Base-by-base conservation (phyloP, 1,140 invertebrate species). In the Solen grandis region DNA sequence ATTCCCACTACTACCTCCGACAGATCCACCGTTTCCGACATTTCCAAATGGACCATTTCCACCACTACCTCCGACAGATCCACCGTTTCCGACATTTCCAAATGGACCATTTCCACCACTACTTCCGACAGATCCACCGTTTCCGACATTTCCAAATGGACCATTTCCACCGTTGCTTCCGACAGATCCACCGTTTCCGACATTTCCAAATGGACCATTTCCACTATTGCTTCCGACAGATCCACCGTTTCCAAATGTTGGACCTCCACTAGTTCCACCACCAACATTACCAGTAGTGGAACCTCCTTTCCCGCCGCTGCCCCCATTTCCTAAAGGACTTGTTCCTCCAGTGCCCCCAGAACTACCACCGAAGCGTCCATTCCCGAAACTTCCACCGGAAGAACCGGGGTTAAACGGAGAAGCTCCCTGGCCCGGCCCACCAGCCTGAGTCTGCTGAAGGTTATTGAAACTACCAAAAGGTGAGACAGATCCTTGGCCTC, bases 391-490 rank as follows among this genome's bases (percentile, higher is more conserved):
- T 4, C 27, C 27, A 22, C 52, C 52, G 52, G n/a, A 54, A 1
- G 52, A 25, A 8, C 27, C 27, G n/a, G 52, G 41, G 65, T 27
- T 19, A 1, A 27, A 46, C 36, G 31, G 14, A 14, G 41, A 46
- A 46, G 27, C 36, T 68, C 27, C 65, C 36, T 10, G 31, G 36
- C 65, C 22, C 36, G 31, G 65, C 41, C 14, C 33, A 57, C 54
- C 52, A 41, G 50, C 59, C 14, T 57, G 52, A 19, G 69, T 72
- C 46, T 68, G 65, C 16, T 68, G 65, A 5, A 50, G n/a, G 31
- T 31, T 54, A 70, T 72, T 75, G 13, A 46, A 62, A 35, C 38
- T 75, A 19, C 72, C 72, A 75, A n/a, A 27, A 16, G 36, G 59
- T 41, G 57, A 14, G 8, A 46, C 72, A 41, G 13, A 33, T 22